phyloP scores from a whole-genome alignment of 2,113 vertebrate species.

The Mirza zaza region DNA sequence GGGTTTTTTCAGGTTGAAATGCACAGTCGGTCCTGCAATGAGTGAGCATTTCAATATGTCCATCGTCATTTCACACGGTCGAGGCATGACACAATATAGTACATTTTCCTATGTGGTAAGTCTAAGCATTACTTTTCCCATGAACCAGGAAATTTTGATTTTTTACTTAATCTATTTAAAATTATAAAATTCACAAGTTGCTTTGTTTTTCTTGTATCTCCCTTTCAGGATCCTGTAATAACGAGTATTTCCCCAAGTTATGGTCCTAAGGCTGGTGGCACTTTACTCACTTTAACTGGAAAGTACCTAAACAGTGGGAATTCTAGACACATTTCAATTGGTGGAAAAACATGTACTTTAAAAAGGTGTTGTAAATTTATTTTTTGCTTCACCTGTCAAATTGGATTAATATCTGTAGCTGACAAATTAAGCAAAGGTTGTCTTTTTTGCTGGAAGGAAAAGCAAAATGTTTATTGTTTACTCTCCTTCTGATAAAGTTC shows the following conservation, averaged over 20 bases:
- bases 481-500: neutral
- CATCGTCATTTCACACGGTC: conserved; percentile 89
- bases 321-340: conserved; percentile 89
- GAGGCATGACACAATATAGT: conserved; percentile 82
- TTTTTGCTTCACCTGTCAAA: conserved; percentile 2
- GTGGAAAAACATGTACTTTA: conserved; percentile 89
- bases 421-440: neutral
- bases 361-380: conserved; percentile 87
- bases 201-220: conserved; percentile 71
- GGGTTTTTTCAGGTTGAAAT: conserved; percentile 89
- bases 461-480: conserved; percentile 43
- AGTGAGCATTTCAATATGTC: conserved; percentile 85
- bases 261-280: conserved; percentile 94
- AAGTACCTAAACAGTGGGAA: conserved; percentile 91
- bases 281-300: conserved; percentile 92
- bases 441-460: neutral
- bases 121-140: conserved; percentile 47
- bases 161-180: neutral
- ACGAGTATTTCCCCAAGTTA: conserved; percentile 92
- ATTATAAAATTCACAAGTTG: conserved; percentile 41
- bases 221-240: conserved; percentile 90
- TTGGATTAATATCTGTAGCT: conserved; percentile 5
- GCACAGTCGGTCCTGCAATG: conserved; percentile 86
- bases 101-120: conserved; percentile 95
- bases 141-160: neutral